Conservation (phyloP, 2,797 vertebrate species). For the Phoxinus dragarum region DNA sequence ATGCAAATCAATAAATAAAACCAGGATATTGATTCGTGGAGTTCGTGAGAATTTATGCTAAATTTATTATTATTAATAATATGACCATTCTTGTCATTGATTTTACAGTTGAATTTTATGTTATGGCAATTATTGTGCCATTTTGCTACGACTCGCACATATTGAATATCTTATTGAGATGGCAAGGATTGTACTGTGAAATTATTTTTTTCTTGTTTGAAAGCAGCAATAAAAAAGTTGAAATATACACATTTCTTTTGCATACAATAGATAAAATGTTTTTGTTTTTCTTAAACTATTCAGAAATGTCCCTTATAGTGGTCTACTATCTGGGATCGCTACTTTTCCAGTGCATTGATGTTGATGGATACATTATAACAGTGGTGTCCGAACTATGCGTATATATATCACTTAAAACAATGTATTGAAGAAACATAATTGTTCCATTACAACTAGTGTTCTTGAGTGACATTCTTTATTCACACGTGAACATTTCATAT, state of each 20-base stretch:
- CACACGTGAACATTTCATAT: slow-evolving; percentile 1
- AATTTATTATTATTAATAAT: background rate
- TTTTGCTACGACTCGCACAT: background rate
- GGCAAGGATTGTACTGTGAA: background rate
- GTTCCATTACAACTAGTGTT: slow-evolving; percentile 1
- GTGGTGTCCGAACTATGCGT: background rate
- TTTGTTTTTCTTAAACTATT: background rate
- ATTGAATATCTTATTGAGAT: background rate
- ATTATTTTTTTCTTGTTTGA: background rate
- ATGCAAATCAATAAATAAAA: background rate
- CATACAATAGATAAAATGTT: background rate
- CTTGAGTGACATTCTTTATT: slow-evolving; percentile 18
- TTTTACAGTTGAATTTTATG: background rate
- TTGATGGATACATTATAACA: background rate
- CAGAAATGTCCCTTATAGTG: background rate
- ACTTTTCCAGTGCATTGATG: background rate
- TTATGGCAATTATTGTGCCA: background rate
- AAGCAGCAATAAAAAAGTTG: background rate
- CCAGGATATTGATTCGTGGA: background rate
- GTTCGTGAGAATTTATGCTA: background rate
- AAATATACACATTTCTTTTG: background rate
- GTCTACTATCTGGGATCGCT: background rate
- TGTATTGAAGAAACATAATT: background rate
- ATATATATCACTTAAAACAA: background rate
- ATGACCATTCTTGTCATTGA: background rate